Base-by-base conservation (phyloP, 2,888 invertebrate species). In the Athalia rosae region DNA sequence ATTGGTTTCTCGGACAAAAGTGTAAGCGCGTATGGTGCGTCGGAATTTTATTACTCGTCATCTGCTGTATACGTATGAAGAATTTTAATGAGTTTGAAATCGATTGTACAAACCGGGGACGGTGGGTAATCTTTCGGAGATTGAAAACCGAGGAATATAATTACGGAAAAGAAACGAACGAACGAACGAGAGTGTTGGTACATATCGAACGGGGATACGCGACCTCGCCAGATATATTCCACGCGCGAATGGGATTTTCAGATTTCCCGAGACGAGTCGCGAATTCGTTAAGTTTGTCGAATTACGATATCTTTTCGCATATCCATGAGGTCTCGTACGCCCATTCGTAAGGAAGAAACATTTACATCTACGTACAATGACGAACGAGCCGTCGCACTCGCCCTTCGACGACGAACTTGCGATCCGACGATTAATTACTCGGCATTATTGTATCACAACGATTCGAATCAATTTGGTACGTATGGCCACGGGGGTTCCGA, bases 401-500 rank as follows among this genome's bases (percentile, higher is more conserved):
- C 61, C 28, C 28, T 28, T 28, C 28, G 28, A 28, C 28, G 61
- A 11, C 62, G 48, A 56, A 61, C 62, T 9, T 5, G 62, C n/a
- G 0, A 74, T 67, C 50, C 15, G 56, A 50, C 74, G 48, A 74
- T 74, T 62, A 74, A 74, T 74, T 74, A 74, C 50, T n/a, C 15
- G 61, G 74, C 28, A 74, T 59, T 62, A 62, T 62, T 74, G 74
- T 74, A 74, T 74, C 74, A 62, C 74, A 48, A 74, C 74, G 74
- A 74, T 74, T 74, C 74, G 74, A 74, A 74, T 74, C 74, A 74
- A 74, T 74, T 74, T 74, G 61, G 74, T 62, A 74, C 74, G n/a
- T 4, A 74, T 28, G 28, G 74, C 74, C 74, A 62, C 59, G 74
- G 71, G 71, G 71, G 56, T 71, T 61, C 28, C 74, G 58, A 61